A percentile compares a stretch with the other conserved stretches of the same genome.
Conservation (phyloP, 2,888 invertebrate genomes). For the Drosophila lacicola region DNA sequence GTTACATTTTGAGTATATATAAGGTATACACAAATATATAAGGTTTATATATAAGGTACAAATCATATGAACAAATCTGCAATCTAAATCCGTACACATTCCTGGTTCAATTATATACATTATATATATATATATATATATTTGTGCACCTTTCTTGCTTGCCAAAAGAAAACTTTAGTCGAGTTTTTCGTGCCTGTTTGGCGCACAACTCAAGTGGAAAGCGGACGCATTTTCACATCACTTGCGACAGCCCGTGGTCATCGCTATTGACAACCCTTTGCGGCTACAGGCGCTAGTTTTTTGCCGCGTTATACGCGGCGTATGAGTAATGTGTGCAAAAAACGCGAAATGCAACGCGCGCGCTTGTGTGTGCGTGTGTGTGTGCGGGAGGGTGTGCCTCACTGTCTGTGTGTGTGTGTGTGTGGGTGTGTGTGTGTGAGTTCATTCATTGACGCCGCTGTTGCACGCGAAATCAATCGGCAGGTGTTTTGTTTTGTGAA, state of each 20-base stretch:
- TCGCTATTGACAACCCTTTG: conserved; percentile 7
- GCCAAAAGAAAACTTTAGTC: too few relatives aligned
- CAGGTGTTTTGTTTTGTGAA: conserved; percentile 74
- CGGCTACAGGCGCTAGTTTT: conserved; percentile 12
- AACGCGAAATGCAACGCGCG: conserved; percentile 34
- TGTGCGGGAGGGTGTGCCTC: conserved; percentile 6
- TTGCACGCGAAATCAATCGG: conserved; percentile 72
- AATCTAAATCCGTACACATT: too few relatives aligned
- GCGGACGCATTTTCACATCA: background rate
- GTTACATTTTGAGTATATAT: too few relatives aligned
- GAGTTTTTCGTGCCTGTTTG: too few relatives aligned
- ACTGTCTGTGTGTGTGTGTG: conserved; percentile 13
- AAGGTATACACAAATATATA: too few relatives aligned
- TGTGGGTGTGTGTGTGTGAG: conserved; percentile 11
- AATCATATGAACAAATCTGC: too few relatives aligned
- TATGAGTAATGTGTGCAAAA: conserved; percentile 69
- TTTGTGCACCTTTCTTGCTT: too few relatives aligned
- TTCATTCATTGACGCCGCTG: conserved; percentile 66
- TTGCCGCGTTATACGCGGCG: conserved; percentile 54
- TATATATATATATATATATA: too few relatives aligned
- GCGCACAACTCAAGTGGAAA: conserved; percentile 28
- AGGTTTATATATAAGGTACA: too few relatives aligned
- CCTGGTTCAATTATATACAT: too few relatives aligned
- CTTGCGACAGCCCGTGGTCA: conserved; percentile 13
- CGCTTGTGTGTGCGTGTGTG: background rate